Conservation (phyloP, 2,797 vertebrate genomes). For the Smutsia gigantea region DNA sequence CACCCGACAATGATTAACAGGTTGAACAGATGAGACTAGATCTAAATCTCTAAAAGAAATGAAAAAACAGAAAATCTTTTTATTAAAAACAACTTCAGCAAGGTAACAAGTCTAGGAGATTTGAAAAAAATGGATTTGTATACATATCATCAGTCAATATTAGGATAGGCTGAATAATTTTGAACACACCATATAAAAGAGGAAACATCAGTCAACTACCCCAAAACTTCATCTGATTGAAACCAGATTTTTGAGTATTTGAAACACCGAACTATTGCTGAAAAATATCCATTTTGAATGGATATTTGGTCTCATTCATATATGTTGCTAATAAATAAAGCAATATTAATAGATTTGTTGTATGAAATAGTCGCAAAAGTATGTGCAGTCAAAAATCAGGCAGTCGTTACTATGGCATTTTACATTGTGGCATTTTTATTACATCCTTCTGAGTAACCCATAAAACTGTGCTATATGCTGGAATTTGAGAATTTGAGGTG, state of each 20-base stretch:
- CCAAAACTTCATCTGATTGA: background rate
- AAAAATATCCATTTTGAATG: background rate
- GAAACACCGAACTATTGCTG: background rate
- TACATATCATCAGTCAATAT: background rate
- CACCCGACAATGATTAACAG: conserved; percentile 20
- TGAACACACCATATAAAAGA: background rate
- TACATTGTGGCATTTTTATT: too few relatives aligned
- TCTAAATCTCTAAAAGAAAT: conserved; percentile 24
- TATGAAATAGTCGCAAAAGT: conserved; percentile 12
- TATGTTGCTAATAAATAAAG: background rate
- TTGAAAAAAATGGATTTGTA: conserved; percentile 16
- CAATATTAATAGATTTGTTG: background rate
- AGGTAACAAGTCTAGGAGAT: conserved; percentile 9
- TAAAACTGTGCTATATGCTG: too few relatives aligned
- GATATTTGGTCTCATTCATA: background rate
- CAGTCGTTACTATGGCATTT: background rate
- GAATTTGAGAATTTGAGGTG: too few relatives aligned
- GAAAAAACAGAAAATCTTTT: conserved; percentile 47
- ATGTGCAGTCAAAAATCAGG: background rate
- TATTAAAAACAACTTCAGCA: conserved; percentile 53
- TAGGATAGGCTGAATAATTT: background rate
- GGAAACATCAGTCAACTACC: background rate
- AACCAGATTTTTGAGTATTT: background rate
- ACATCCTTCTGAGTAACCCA: too few relatives aligned
- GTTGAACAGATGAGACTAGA: conserved; percentile 19